Conservation (phyloP, 2,888 invertebrate species). For the Drosophila hamatofila region DNA sequence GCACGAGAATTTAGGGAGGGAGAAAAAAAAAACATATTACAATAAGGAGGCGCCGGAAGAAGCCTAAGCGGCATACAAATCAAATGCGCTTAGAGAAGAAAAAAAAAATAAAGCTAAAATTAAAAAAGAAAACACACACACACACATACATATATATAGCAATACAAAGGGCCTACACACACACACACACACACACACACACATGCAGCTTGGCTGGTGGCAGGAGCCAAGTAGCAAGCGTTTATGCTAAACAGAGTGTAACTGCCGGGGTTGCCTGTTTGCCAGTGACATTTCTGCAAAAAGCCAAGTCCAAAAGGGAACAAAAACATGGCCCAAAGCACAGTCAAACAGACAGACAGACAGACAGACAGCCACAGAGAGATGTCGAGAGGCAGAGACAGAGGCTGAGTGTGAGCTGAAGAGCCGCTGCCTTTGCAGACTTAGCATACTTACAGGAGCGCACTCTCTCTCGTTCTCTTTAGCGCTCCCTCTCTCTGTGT, state of each 20-base stretch:
- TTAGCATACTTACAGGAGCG: conserved; percentile 57
- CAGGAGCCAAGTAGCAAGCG: conserved; percentile 80
- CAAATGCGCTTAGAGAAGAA: conserved; percentile 70
- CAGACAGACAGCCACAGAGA: conserved; percentile 1
- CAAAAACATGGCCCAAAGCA: conserved; percentile 60
- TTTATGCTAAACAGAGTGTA: conserved; percentile 82
- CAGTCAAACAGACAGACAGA: conserved; percentile 10
- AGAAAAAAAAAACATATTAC: conserved; percentile 27
- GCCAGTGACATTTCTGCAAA: conserved; percentile 78
- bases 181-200: conserved; percentile 28
- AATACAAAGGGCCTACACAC: conserved; percentile 52
- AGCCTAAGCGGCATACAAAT: conserved; percentile 64
- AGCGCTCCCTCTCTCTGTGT: conserved; percentile 12
- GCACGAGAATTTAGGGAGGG: conserved; percentile 42
- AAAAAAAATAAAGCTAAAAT: conserved; percentile 68
- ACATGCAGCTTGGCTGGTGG: conserved; percentile 35
- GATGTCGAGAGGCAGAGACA: neutral
- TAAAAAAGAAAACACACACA: conserved; percentile 61
- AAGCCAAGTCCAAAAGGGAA: conserved; percentile 65
- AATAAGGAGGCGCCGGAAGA: conserved; percentile 31
- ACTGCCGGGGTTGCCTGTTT: conserved; percentile 80
- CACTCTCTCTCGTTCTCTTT: conserved; percentile 30
- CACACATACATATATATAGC: conserved; percentile 21
- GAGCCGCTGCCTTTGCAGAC: conserved; percentile 56
- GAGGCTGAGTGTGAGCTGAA: neutral